These are phyloP conservation scores for Meriones psammophilus DNA, from an alignment of 2,797 vertebrate species.

Conservation along the genomic window DNA sequence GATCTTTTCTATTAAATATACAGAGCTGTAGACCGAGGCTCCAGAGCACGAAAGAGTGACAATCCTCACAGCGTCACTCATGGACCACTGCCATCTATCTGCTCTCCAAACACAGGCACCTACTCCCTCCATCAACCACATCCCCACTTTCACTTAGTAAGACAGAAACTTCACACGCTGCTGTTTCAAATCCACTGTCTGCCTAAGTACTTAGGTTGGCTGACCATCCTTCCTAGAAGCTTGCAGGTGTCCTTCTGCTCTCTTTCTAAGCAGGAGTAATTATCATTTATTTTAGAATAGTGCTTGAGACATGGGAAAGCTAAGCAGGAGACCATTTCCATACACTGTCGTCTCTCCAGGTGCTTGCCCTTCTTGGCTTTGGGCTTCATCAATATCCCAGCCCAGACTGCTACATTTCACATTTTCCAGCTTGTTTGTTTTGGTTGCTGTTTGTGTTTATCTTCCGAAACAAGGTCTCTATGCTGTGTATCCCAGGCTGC, in stretches of 20 bases:
- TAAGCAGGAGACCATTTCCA: not conserved
- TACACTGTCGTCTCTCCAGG: fast-evolving
- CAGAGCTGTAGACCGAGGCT: not conserved
- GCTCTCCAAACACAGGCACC: not conserved
- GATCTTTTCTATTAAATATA: not conserved
- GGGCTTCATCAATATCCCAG: not conserved
- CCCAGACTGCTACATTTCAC: not conserved
- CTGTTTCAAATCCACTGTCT: not conserved
- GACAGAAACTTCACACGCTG: not conserved
- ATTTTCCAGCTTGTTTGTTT: not conserved
- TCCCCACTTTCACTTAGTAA: not conserved
- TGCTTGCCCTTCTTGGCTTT: not conserved
- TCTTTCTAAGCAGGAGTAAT: not conserved
- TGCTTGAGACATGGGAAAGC: not conserved
- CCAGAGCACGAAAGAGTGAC: not conserved
- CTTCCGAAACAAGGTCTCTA: not conserved
- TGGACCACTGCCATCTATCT: not conserved
- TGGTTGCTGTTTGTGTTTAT: too few relatives aligned
- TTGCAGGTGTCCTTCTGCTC: not conserved
- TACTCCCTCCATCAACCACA: not conserved
- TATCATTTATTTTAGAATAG: not conserved
- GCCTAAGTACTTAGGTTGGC: not conserved
- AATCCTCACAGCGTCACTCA: not conserved
- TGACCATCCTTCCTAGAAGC: not conserved
- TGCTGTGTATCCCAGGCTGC: not conserved